Conservation (phyloP, 2,888 invertebrate genomes). For the Ramazzottius varieornatus region DNA sequence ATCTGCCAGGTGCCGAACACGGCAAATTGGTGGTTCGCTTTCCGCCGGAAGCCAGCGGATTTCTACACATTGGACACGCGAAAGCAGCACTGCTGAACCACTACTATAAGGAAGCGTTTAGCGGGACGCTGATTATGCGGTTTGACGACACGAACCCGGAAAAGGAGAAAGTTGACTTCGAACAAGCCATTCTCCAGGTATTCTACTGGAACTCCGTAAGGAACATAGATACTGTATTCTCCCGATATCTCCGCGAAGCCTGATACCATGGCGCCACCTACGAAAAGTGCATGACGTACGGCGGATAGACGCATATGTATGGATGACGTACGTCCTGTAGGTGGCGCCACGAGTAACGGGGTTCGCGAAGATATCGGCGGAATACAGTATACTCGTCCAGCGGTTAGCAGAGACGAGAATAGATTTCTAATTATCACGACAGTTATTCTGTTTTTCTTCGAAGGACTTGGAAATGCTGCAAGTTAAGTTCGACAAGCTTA, state of each 20-base stretch:
- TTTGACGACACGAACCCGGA: conserved; percentile 99
- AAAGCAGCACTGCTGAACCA: conserved; percentile 94
- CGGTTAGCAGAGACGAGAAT: too few relatives aligned
- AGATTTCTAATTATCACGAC: too few relatives aligned
- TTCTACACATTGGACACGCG: conserved; percentile 89
- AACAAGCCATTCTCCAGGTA: conserved; percentile 48
- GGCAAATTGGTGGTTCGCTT: conserved; percentile 93
- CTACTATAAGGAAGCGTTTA: conserved; percentile 69
- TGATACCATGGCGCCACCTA: neutral
- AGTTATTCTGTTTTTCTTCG: too few relatives aligned
- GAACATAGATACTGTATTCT: neutral
- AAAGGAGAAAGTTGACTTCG: conserved; percentile 86
- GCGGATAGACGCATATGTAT: too few relatives aligned
- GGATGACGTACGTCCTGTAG: too few relatives aligned
- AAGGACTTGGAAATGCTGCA: conserved; percentile 71
- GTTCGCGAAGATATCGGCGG: too few relatives aligned
- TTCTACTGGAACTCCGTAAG: too few relatives aligned
- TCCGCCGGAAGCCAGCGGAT: conserved; percentile 97
- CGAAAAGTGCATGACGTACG: too few relatives aligned
- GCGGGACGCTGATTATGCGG: conserved; percentile 84
- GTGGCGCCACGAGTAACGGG: too few relatives aligned
- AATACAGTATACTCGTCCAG: neutral
- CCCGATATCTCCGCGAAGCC: too few relatives aligned
- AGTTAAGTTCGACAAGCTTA: conserved; percentile 68
- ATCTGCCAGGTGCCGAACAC: conserved; percentile 79